A percentile compares a stretch with the other conserved stretches of the same genome.
phyloP scores from a whole-genome alignment of 2,888 invertebrate genomes.

The Drosophila merina region DNA sequence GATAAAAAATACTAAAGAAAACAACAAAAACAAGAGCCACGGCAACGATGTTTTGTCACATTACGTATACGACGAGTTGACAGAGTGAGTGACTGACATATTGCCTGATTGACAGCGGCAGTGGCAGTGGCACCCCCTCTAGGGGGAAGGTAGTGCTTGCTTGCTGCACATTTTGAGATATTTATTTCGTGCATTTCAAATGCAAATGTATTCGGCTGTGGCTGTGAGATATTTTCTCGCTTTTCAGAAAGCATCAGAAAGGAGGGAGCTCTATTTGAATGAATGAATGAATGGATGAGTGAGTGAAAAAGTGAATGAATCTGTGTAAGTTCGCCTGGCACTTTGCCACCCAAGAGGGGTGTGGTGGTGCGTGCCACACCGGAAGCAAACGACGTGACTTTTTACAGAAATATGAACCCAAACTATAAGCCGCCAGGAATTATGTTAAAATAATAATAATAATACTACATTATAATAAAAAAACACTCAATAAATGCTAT shows the following conservation, averaged over 20 bases:
- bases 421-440: conserved; percentile 47
- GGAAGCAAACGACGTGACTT: conserved; percentile 84
- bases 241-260: conserved; percentile 23
- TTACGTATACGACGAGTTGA: conserved; percentile 68
- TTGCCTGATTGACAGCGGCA: conserved; percentile 77
- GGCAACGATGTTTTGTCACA: conserved; percentile 68
- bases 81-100: conserved; percentile 70
- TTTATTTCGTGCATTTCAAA: conserved; percentile 74
- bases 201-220: conserved; percentile 65
- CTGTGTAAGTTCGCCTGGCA: conserved; percentile 78
- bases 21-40: conserved; percentile 10
- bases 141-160: conserved; percentile 5
- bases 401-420: conserved; percentile 67
- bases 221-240: conserved; percentile 14
- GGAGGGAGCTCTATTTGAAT: conserved; percentile 4
- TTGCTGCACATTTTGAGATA: conserved; percentile 67
- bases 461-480: conserved; percentile 42
- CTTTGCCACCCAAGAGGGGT: conserved; percentile 57
- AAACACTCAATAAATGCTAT: conserved; percentile 23
- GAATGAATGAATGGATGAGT: conserved; percentile 43
- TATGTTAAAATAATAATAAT: conserved; percentile 22
- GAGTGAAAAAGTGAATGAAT: conserved; percentile 64
- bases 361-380: conserved; percentile 64
- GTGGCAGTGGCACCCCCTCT: conserved; percentile 2
- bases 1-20: conserved; percentile 44